Evolutionary conservation across 2,888 invertebrate genomes (phyloP), one percentile per base, ranked within the genome.

Genomic region (Rhamnusium bicolor): DNA sequence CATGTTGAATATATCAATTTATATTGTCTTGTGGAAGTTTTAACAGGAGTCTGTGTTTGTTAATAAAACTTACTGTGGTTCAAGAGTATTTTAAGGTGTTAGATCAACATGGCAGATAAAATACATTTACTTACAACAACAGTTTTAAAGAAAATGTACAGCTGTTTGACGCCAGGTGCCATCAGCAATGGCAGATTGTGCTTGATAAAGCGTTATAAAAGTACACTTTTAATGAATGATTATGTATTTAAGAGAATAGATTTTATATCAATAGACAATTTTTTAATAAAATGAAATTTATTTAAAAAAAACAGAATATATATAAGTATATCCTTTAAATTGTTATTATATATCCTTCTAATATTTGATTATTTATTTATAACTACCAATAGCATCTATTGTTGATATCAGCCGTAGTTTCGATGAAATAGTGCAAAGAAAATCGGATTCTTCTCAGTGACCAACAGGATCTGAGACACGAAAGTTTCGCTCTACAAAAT

Each of bases 141-240:
- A 82, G 79, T 82, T 81, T 79, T 74, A 77, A 76, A 76, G 80
- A 82, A 78, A 81, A 78, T 79, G 74, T 74, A 80, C 83, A 84
- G 83, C 81, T 84, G 84, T 80, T 72, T 47, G 69, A 73, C 77
- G 79, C 84, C 84, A 84, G 84, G 83, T 84, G 84, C 67, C 73
- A 51, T 61, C 51, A 47, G 68, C 69, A 73, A 75, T 73, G 73
- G 56, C 40, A 40, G 66, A 67, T 56, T 67, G 56, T 46, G 16
- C 14, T 24, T 67, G 54, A 67, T 67, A 67, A 51, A 40, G 66
- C 18, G 12, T 53, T 24, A 49, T 47, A 49, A 8, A 49, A 24
- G 8, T 49, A n/a, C 24, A 53, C 29, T 53, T 65, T 29, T 18
- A 53, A 65, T 32, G 6, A 53, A 53, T 4, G n/a, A 46, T 8